Conservation (phyloP, 2,113 vertebrate genomes). For the Gila orcuttii region DNA sequence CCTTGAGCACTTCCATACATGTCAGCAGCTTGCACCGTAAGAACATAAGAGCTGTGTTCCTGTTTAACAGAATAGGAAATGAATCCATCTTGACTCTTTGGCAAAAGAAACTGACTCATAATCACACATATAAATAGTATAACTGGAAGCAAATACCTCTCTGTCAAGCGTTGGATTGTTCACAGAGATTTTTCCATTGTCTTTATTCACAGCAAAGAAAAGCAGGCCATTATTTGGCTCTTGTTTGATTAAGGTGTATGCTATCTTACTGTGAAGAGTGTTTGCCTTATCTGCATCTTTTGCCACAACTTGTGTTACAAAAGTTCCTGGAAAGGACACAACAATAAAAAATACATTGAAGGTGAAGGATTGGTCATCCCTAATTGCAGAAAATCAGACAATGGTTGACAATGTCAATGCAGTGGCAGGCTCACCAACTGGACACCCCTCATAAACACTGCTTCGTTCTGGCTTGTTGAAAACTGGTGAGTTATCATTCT, state of each 20-base stretch:
- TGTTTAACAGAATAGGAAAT: slow-evolving; percentile 20
- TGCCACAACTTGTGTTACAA: slow-evolving; percentile 50
- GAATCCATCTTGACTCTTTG: neutral
- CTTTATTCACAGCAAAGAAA: slow-evolving; percentile 55
- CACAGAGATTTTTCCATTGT: slow-evolving; percentile 52
- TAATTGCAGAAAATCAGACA: neutral
- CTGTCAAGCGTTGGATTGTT: slow-evolving; percentile 55
- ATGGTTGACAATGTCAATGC: neutral
- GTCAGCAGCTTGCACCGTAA: slow-evolving; percentile 60
- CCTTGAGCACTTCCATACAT: slow-evolving; percentile 52
- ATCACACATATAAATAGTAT: neutral
- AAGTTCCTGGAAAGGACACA: slow-evolving; percentile 43
- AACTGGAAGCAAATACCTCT: slow-evolving; percentile 53
- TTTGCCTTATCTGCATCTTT: slow-evolving; percentile 53
- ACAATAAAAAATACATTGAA: neutral
- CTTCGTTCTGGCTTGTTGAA: slow-evolving; percentile 43
- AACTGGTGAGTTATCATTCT: slow-evolving; percentile 64
- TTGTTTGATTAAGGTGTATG: slow-evolving; percentile 59
- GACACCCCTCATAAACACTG: slow-evolving; percentile 58
- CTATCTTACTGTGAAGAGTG: slow-evolving; percentile 46
- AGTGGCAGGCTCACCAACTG: slow-evolving; percentile 40
- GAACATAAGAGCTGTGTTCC: slow-evolving; percentile 51
- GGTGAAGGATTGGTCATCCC: neutral
- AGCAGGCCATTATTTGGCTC: slow-evolving; percentile 31
- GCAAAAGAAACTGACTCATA: neutral